phyloP scores from a whole-genome alignment of 2,113 vertebrate genomes.

The Synodontis membranacea region DNA sequence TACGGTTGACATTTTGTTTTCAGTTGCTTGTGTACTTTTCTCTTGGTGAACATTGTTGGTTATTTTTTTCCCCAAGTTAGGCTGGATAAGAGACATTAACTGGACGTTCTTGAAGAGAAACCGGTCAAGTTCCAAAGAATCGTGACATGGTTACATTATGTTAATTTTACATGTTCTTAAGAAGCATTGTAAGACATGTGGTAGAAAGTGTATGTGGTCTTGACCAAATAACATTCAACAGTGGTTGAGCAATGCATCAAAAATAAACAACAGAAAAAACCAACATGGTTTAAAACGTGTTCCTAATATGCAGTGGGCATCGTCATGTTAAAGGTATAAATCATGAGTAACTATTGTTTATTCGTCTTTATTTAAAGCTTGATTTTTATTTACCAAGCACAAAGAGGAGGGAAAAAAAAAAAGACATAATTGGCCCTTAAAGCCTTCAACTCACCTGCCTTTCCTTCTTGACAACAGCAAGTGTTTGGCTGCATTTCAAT shows the following conservation, averaged over 20 bases:
- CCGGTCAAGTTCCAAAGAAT: not conserved
- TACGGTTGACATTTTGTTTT: conserved; percentile 5
- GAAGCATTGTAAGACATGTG: not conserved
- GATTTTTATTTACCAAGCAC: not conserved
- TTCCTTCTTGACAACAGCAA: not conserved
- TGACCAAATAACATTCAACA: not conserved
- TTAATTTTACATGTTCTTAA: too few relatives aligned
- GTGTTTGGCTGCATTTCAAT: not conserved
- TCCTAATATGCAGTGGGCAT: not conserved
- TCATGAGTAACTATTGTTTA: not conserved
- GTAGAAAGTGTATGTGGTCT: not conserved
- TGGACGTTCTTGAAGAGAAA: not conserved
- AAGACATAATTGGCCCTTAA: not conserved
- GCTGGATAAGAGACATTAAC: not conserved
- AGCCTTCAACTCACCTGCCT: not conserved
- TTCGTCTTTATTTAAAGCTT: too few relatives aligned
- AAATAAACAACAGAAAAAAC: not conserved
- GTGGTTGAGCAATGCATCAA: not conserved
- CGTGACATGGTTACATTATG: not conserved
- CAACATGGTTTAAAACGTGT: not conserved
- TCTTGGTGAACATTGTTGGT: not conserved
- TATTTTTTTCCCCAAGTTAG: not conserved
- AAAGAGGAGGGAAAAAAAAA: not conserved
- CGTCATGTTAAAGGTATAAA: not conserved
- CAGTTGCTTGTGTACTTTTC: not conserved